phyloP scores from a whole-genome alignment of 2,113 vertebrate genomes.

The Trachemys scripta region DNA sequence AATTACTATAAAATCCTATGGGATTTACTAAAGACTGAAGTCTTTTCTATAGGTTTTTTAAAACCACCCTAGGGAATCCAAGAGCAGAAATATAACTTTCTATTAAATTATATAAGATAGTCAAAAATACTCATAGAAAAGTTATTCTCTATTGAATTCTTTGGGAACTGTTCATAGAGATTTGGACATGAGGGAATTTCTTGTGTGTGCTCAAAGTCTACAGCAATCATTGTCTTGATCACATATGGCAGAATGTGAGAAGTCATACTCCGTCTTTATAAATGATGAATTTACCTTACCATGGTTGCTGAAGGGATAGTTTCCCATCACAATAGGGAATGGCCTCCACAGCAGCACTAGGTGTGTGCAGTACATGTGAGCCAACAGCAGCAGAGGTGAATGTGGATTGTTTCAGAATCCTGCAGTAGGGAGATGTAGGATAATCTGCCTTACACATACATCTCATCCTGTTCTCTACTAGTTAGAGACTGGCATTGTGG shows the following conservation, averaged over 20 bases:
- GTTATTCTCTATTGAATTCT: not conserved
- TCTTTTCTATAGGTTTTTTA: not conserved
- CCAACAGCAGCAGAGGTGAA: not conserved
- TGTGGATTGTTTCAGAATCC: not conserved
- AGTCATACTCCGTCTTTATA: not conserved
- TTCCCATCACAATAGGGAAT: not conserved
- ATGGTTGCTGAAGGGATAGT: not conserved
- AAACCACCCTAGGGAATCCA: not conserved
- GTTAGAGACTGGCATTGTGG: not conserved
- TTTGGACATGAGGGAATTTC: not conserved
- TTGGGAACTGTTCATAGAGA: not conserved
- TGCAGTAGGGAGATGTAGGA: not conserved
- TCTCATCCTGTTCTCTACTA: not conserved
- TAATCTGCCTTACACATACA: not conserved
- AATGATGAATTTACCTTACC: not conserved
- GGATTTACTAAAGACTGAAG: not conserved
- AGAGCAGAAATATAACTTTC: not conserved
- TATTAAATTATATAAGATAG: not conserved
- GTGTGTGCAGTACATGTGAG: not conserved
- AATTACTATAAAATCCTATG: not conserved
- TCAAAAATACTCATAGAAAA: not conserved
- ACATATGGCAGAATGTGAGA: not conserved
- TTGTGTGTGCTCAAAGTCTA: not conserved
- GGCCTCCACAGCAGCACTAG: not conserved
- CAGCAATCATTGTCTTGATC: not conserved